Percentiles rank a stretch among this genome's conserved stretches.
phyloP scores from a whole-genome alignment of 2,888 invertebrate genomes.

The Ormyrus thymus region DNA sequence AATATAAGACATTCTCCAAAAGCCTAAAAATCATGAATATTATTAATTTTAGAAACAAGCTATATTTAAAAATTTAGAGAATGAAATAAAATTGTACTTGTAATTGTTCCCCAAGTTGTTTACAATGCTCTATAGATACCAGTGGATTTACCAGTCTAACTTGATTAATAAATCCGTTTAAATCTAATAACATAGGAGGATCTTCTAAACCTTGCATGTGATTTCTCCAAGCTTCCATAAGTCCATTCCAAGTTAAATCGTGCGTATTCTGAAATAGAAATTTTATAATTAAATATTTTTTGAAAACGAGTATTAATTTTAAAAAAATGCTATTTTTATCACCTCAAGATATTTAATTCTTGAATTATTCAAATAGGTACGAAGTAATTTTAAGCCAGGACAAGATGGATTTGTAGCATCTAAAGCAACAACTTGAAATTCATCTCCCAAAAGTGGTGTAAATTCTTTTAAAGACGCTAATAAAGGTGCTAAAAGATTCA shows the following conservation, averaged over 20 bases:
- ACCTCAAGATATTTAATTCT: slow-evolving; percentile 73
- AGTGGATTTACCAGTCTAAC: slow-evolving; percentile 72
- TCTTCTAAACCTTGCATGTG: slow-evolving; percentile 70
- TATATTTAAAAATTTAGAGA: not conserved
- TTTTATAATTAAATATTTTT: not conserved
- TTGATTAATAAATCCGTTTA: slow-evolving; percentile 68
- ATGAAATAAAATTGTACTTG: slow-evolving; percentile 63
- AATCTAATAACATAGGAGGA: slow-evolving; percentile 69
- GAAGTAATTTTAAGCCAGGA: slow-evolving; percentile 71
- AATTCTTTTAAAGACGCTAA: slow-evolving; percentile 71
- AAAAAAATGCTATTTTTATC: slow-evolving; percentile 56
- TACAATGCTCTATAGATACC: slow-evolving; percentile 71
- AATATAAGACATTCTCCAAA: slow-evolving; percentile 77
- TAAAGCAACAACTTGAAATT: slow-evolving; percentile 70
- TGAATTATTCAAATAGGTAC: slow-evolving; percentile 69
- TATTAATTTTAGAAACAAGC: not conserved
- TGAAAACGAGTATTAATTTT: not conserved
- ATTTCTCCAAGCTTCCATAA: slow-evolving; percentile 71
- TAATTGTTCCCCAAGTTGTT: slow-evolving; percentile 70
- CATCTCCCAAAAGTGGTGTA: slow-evolving; percentile 70
- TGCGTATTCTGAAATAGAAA: slow-evolving; percentile 41
- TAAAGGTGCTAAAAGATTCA: slow-evolving; percentile 69
- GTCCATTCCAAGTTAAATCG: slow-evolving; percentile 67
- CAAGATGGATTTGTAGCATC: slow-evolving; percentile 74
- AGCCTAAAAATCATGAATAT: slow-evolving; percentile 71